Percentiles rank a stretch among this genome's conserved stretches.
Conservation (phyloP, 37 sponge, comb jelly and placozoan genomes). For the Spongia lamella region DNA sequence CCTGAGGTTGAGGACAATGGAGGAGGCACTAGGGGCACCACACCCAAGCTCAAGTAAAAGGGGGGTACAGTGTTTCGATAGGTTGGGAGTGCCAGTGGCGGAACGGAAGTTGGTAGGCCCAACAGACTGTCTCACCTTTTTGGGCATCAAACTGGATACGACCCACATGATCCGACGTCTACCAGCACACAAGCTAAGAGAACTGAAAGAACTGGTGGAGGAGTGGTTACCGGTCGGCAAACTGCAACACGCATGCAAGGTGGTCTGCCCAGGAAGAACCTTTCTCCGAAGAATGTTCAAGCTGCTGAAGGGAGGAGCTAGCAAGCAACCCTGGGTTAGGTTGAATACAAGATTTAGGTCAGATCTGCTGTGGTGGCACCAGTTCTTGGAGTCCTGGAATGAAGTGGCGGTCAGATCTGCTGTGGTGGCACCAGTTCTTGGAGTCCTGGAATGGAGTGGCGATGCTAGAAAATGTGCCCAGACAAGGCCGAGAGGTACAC, state of each 20-base stretch:
- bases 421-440: no score
- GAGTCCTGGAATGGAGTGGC: no score
- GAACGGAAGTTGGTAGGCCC: constrained; percentile 13
- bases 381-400: not conserved
- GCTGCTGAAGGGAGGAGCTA: not conserved
- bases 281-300: constrained; percentile 20
- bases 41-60: no score
- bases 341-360: not conserved
- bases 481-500: no score
- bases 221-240: not conserved
- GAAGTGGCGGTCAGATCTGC: not conserved
- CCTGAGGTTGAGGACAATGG: no score
- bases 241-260: not conserved
- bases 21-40: no score
- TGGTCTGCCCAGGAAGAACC: not conserved
- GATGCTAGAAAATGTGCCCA: not conserved
- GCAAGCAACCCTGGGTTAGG: not conserved
- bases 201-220: not conserved
- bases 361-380: constrained; percentile 1
- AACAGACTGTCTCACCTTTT: not conserved
- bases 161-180: not conserved
- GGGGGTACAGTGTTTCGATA: not conserved
- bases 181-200: not conserved
- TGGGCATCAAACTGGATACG: constrained; percentile 13
- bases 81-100: not conserved